Conservation (phyloP, 2,888 invertebrate species). For the Drosophila setosimentum region DNA sequence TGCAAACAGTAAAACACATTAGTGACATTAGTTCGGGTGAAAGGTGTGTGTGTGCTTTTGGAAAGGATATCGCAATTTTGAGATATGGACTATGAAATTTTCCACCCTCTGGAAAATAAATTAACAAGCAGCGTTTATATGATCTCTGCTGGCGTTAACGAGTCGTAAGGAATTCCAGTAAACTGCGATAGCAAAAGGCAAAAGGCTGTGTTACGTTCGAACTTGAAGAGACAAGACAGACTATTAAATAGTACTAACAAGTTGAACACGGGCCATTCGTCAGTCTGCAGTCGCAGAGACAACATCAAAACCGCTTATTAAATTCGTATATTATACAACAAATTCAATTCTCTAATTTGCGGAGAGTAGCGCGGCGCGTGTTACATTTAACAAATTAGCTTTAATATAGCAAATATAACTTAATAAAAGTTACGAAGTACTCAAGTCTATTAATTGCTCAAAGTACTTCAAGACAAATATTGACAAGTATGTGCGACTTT, state of each 20-base stretch:
- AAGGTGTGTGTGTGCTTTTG: neutral
- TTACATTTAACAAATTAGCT: constrained; percentile 25
- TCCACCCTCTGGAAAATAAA: neutral
- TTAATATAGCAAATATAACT: constrained; percentile 1
- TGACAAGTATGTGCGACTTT: constrained; percentile 45
- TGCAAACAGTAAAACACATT: neutral
- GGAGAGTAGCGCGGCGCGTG: constrained; percentile 30
- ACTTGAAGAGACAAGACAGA: neutral
- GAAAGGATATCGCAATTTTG: neutral
- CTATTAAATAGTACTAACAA: constrained; percentile 28
- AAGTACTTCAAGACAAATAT: constrained; percentile 28
- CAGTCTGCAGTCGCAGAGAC: constrained; percentile 29
- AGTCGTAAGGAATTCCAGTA: neutral
- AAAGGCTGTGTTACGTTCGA: neutral
- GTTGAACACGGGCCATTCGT: constrained; percentile 27
- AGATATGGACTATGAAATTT: neutral
- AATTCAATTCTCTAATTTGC: constrained; percentile 26
- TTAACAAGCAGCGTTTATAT: neutral
- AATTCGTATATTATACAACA: neutral
- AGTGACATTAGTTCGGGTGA: neutral
- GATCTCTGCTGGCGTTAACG: neutral
- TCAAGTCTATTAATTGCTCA: constrained; percentile 17
- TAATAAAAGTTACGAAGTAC: constrained; percentile 24
- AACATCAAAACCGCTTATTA: constrained; percentile 26
- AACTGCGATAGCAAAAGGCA: constrained; percentile 13